Percentiles rank a stretch among this genome's conserved stretches.
phyloP scores from a whole-genome alignment of 2,797 vertebrate species.

The Columba guinea region DNA sequence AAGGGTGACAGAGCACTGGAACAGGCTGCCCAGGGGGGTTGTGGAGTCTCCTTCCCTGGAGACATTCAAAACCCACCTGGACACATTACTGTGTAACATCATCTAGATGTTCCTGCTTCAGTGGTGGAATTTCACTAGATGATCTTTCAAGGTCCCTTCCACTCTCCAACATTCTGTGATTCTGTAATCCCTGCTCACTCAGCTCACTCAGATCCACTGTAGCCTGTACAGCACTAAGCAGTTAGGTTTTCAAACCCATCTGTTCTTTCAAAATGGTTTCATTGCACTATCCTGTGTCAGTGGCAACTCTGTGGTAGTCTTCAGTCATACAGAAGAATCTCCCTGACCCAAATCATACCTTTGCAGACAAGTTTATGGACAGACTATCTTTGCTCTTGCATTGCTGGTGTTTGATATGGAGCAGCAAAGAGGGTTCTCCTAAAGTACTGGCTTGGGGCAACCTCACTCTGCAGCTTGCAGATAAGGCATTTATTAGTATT shows the following conservation, averaged over 20 bases:
- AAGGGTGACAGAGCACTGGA: no score
- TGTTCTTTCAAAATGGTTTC: background rate
- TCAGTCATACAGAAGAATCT: background rate
- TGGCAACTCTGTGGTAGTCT: background rate
- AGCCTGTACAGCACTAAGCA: background rate
- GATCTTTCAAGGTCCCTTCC: no score
- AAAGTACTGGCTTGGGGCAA: background rate
- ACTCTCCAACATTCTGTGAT: no score
- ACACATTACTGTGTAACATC: no score
- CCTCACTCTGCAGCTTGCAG: background rate
- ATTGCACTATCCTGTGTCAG: background rate
- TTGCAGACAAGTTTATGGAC: background rate
- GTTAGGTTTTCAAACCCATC: background rate
- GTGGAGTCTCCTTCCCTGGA: no score
- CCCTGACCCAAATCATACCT: background rate
- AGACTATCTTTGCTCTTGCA: background rate
- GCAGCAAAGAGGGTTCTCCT: background rate
- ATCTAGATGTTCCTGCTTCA: no score
- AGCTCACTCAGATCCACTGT: accelerated
- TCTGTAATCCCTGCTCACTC: no score
- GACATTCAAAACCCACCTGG: no score
- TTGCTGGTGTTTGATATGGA: background rate
- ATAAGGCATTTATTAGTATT: background rate
- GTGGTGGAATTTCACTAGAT: no score
- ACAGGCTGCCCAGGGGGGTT: no score